Base-by-base conservation (phyloP, 2,113 vertebrate genomes). In the Scophthalmus maximus region DNA sequence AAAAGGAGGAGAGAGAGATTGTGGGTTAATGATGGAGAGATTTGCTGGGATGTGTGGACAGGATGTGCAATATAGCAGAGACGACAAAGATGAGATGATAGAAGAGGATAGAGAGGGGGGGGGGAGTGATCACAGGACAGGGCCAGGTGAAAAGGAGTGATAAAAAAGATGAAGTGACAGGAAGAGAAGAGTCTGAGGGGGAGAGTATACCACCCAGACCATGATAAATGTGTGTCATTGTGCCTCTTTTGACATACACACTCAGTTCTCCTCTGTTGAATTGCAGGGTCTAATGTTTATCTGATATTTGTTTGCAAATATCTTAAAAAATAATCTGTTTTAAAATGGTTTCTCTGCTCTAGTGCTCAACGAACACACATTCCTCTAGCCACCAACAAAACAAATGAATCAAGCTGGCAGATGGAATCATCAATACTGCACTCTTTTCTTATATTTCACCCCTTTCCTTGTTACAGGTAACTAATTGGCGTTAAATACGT, bases 21-120 rank as follows among this genome's bases (percentile, higher is more conserved):
- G 65, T 56, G 76, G 79, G 73, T 83, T 84, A 84, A 86, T 83
- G 81, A 85, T 80, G 57, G 84, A 82, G 70, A 79, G 86, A 84
- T 72, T 49, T 70, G 70, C 76, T 38, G 69, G 63, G 67, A 74
- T 32, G 18, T 29, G 60, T 6, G 40, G 82, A 70, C 74, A 82
- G 82, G 66, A 76, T 84, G 73, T 84, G 51, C 66, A 63, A 87
- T 82, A 75, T 8, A 44, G 55, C 61, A 63, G 36, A 42, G 47
- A 27, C 40, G 40, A 69, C 47, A 64, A 56, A 78, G 71, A 84
- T 69, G 63, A 71, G 76, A 78, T 61, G 69, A 81, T 22, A 61
- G 61, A 76, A 29, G 62, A 77, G 67, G 61, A 76, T 26, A 36
- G 27, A 62, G 18, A 46, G 44, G 20, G 36, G 68, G 9, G 8